Percentiles rank a stretch among this genome's conserved stretches.
Conservation (phyloP, 2,113 vertebrate genomes). For the Podarcis cretensis region DNA sequence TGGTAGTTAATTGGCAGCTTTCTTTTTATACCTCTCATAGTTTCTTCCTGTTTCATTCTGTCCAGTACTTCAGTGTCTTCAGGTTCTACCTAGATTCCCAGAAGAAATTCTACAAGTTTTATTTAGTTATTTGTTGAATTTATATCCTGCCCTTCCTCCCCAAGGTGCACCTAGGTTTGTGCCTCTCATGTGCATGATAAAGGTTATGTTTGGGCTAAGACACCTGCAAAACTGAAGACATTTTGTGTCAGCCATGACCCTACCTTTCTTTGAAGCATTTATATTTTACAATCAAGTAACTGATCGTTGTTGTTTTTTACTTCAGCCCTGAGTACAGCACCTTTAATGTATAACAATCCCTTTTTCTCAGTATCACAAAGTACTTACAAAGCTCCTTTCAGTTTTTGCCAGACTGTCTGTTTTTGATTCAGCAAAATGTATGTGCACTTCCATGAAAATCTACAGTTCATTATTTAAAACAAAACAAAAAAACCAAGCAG, state of each 20-base stretch:
- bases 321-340: neutral
- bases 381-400: neutral
- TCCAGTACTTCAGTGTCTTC: no score
- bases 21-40: no score
- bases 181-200: neutral
- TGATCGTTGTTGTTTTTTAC: neutral
- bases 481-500: neutral
- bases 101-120: no score
- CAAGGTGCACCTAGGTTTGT: neutral
- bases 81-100: no score
- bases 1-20: no score
- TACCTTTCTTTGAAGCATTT: neutral
- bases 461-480: neutral
- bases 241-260: neutral
- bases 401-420: neutral
- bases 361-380: neutral
- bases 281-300: neutral
- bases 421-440: slow-evolving; percentile 26
- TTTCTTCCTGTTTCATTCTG: no score
- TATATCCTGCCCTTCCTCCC: neutral
- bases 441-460: neutral
- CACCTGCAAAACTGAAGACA: fast-evolving
- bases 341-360: slow-evolving; percentile 4
- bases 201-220: slow-evolving; percentile 19
- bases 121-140: neutral